Conservation (phyloP, 1,140 invertebrate species). For the Zaprionus taronus region DNA sequence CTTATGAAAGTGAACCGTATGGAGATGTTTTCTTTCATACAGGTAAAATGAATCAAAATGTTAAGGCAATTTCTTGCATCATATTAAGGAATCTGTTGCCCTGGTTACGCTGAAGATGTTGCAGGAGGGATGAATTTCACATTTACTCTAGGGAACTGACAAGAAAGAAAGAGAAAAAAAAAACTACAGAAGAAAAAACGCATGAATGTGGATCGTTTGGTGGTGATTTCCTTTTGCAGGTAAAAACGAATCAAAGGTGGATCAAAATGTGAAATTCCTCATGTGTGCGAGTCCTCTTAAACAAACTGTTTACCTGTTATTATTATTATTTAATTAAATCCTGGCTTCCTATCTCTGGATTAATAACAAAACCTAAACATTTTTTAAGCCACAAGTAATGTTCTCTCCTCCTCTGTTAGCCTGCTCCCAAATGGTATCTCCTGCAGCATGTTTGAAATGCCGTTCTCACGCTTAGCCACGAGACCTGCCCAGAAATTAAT, state of each 20-base stretch:
- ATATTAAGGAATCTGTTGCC: slow-evolving; percentile 18
- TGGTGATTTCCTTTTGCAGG: slow-evolving; percentile 33
- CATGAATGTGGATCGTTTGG: slow-evolving; percentile 34
- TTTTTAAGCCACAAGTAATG: neutral
- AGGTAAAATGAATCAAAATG: neutral
- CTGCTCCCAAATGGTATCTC: slow-evolving; percentile 25
- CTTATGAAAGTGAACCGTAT: neutral
- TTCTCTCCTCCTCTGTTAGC: slow-evolving; percentile 14
- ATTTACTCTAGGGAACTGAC: neutral
- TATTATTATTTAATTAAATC: slow-evolving; percentile 45
- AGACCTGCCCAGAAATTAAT: slow-evolving; percentile 21
- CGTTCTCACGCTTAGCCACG: slow-evolving; percentile 41
- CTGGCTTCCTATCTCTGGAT: neutral
- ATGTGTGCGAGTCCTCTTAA: neutral
- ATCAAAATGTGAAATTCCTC: neutral
- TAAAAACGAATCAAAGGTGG: slow-evolving; percentile 4
- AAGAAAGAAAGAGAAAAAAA: neutral
- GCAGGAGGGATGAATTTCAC: neutral
- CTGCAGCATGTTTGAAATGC: slow-evolving; percentile 9
- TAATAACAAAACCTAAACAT: neutral
- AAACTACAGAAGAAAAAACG: slow-evolving; percentile 18
- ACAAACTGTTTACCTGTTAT: slow-evolving; percentile 56
- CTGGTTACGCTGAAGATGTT: slow-evolving; percentile 49
- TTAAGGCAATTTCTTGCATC: neutral
- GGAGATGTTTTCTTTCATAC: neutral